These are phyloP conservation scores for Hemitrygon akajei DNA, from an alignment of 2,797 vertebrate genomes.

Conservation along the genomic window DNA sequence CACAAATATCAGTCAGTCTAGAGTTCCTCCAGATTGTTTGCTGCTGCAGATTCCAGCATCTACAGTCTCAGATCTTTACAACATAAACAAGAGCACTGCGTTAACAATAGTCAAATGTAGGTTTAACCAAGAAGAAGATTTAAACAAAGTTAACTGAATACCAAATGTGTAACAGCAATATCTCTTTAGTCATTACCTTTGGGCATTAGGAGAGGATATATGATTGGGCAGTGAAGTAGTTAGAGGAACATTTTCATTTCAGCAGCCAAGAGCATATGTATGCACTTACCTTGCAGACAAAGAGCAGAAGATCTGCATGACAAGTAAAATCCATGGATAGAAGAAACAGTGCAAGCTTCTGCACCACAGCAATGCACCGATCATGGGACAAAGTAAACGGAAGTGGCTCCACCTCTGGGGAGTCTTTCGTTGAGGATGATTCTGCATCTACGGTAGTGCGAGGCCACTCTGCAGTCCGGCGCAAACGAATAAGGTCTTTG, in stretches of 20 bases:
- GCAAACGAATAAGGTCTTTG: slow-evolving; percentile 93
- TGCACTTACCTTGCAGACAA: slow-evolving; percentile 86
- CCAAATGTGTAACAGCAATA: neutral
- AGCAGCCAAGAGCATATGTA: neutral
- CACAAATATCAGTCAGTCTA: too few species aligned
- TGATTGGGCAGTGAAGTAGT: neutral
- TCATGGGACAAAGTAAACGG: slow-evolving; percentile 95
- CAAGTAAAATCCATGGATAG: slow-evolving; percentile 99
- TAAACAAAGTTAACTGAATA: neutral
- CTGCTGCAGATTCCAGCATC: too few species aligned
- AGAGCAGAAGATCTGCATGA: slow-evolving; percentile 91
- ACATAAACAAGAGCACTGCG: neutral
- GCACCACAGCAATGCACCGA: slow-evolving; percentile 93
- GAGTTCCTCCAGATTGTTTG: too few species aligned
- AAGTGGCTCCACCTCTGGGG: slow-evolving; percentile 85
- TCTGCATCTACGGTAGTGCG: slow-evolving; percentile 87
- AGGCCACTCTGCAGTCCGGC: slow-evolving; percentile 93
- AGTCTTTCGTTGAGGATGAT: slow-evolving; percentile 81
- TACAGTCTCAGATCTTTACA: too few species aligned
- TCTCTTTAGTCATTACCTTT: neutral
- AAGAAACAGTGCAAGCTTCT: slow-evolving; percentile 92
- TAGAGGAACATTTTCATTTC: neutral
- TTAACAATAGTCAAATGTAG: neutral
- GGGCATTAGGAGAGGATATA: neutral
- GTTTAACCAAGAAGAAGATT: neutral